These are phyloP conservation scores for Petrocephalus schoutedeni DNA, from an alignment of 2,797 vertebrate species.

Conservation along the genomic window DNA sequence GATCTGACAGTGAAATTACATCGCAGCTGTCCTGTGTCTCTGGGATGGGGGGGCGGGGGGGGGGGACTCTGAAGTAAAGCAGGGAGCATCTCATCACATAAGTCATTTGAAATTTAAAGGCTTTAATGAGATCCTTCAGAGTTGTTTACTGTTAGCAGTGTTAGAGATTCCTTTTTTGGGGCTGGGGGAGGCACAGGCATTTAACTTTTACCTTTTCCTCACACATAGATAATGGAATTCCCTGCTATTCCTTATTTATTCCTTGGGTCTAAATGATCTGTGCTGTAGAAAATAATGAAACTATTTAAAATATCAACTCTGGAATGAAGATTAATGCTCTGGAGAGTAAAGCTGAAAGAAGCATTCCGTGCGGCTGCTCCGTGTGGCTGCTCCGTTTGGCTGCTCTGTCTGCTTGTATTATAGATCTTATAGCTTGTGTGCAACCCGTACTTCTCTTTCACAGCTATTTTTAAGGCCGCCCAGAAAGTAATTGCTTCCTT, in stretches of 20 bases:
- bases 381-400: too few relatives aligned
- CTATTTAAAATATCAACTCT: neutral
- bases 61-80: neutral
- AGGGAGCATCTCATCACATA: neutral
- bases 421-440: neutral
- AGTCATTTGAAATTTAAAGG: conserved; percentile 2
- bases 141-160: neutral
- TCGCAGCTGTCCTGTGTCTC: neutral
- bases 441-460: neutral
- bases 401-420: neutral
- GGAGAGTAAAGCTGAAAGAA: neutral
- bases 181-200: neutral
- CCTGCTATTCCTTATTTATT: neutral
- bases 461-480: neutral
- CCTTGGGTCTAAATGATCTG: neutral
- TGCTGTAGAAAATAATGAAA: conserved; percentile 18
- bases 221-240: neutral
- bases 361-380: neutral
- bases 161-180: neutral
- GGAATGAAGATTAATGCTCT: too few relatives aligned
- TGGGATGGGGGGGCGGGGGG: neutral
- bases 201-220: neutral
- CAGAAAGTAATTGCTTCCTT: neutral
- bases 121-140: neutral
- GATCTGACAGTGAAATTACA: conserved; percentile 16